Base-by-base conservation (phyloP, 2,113 vertebrate genomes). In the Hemichromis elongatus region DNA sequence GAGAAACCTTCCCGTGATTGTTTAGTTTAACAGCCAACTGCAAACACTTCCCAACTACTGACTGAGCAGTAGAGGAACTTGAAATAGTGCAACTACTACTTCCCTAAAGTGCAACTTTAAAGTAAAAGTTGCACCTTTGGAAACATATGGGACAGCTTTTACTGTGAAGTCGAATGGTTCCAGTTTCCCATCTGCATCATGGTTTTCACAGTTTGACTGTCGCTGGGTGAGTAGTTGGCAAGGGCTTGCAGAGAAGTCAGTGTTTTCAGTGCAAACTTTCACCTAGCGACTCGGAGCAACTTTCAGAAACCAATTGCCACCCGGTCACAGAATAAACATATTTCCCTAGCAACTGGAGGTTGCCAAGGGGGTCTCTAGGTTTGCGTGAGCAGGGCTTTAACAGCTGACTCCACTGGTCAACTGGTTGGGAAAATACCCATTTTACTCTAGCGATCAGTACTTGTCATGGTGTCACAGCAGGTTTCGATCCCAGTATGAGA, bases 331-430 rank as follows among this genome's bases (percentile, higher is more conserved):
- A 66, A 66, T 66, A 37, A 6, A 13, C 19, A 37, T 66, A 21
- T 37, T 63, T 37, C 0, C 19, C 33, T 37, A 66, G 19, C n/a
- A 37, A 21, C 7, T 14, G 4, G 33, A 40, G 35, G 35, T 66
- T 66, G 61, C 61, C 33, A 66, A 13, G 37, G 61, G 61, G 13
- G 21, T n/a, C 61, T 40, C 19, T 40, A 21, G 61, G 19, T n/a
- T 37, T 21, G 19, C 4, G 0, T 40, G 35, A 66, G 0, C 0
- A 0, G 35, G 35, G 1, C 1, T 21, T 66, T 66, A n/a, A 3
- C 59, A 66, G 33, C 13, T n/a, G 18, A 37, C 6, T 66, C 33
- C 10, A 24, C 35, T 40, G 11, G 61, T 12, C 11, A 40, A 40
- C 35, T 21, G 11, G 35, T 68, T 21, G n/a, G n/a, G n/a, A 13